A percentile compares a stretch with the other conserved stretches of the same genome.
phyloP scores from a whole-genome alignment of 2,888 invertebrate species.

The Phaedon cochleariae region DNA sequence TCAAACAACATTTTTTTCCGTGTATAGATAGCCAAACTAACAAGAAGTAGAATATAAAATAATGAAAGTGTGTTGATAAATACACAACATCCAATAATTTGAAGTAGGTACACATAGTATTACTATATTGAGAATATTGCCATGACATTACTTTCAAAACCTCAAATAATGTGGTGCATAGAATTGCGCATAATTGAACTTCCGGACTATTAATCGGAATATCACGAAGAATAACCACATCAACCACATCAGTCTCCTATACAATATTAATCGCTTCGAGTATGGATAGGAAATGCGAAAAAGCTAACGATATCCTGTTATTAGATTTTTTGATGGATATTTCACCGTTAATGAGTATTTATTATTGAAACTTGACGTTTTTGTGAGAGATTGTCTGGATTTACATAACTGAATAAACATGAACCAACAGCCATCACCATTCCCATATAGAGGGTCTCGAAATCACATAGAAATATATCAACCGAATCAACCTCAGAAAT shows the following conservation, averaged over 20 bases:
- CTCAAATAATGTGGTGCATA: not conserved
- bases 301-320: slow-evolving; percentile 10
- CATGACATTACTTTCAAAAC: too few relatives aligned
- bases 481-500: too few relatives aligned
- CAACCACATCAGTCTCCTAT: slow-evolving; percentile 5
- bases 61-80: too few relatives aligned
- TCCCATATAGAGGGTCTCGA: too few relatives aligned
- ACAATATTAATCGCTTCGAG: not conserved
- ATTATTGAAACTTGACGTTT: not conserved
- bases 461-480: too few relatives aligned
- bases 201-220: slow-evolving; percentile 5
- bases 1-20: too few relatives aligned
- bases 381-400: not conserved
- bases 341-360: not conserved
- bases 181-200: not conserved
- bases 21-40: too few relatives aligned
- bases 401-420: not conserved
- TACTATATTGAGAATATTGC: too few relatives aligned
- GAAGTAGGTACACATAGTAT: too few relatives aligned
- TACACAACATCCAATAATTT: too few relatives aligned
- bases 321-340: not conserved
- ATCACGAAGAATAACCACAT: slow-evolving; percentile 1
- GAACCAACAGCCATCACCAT: too few relatives aligned
- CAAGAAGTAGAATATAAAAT: too few relatives aligned
- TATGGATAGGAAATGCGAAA: not conserved